Conservation (phyloP, 2,113 vertebrate species). For the Lepidothrix coronata region DNA sequence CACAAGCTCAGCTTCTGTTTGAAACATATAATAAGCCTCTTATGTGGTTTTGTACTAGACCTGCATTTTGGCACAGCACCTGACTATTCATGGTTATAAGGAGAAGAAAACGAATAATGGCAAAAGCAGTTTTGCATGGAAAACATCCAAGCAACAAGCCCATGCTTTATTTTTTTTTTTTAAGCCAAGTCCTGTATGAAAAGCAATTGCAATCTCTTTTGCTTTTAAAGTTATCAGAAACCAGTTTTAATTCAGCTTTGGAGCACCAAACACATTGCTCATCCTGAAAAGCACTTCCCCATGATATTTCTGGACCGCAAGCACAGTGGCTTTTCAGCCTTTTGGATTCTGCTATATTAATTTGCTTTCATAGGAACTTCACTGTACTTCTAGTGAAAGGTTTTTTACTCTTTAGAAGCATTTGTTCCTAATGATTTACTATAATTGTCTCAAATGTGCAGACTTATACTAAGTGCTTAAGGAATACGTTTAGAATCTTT, state of each 20-base stretch:
- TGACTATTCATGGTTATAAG: background rate
- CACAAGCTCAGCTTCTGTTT: background rate
- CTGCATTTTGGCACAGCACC: constrained; percentile 35
- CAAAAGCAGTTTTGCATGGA: constrained; percentile 15
- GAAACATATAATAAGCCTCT: constrained; percentile 5
- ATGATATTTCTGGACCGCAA: background rate
- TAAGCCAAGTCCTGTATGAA: background rate
- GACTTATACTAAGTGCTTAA: background rate
- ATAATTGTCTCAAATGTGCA: background rate
- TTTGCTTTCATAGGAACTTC: background rate
- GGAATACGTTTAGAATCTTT: background rate
- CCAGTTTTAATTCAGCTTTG: background rate
- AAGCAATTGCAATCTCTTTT: background rate
- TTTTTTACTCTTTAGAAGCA: background rate
- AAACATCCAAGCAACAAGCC: background rate
- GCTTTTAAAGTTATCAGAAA: background rate
- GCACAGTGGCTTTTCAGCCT: background rate
- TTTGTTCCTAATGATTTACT: background rate
- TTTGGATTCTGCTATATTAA: background rate
- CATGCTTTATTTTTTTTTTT: background rate
- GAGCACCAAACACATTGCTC: background rate
- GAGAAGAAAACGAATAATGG: background rate
- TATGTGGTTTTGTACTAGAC: constrained; percentile 20
- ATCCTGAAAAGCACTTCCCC: background rate
- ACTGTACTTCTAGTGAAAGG: background rate